These are phyloP conservation scores for Omphaloscelis lunosa DNA, from an alignment of 2,888 invertebrate genomes.

Conservation along the genomic window DNA sequence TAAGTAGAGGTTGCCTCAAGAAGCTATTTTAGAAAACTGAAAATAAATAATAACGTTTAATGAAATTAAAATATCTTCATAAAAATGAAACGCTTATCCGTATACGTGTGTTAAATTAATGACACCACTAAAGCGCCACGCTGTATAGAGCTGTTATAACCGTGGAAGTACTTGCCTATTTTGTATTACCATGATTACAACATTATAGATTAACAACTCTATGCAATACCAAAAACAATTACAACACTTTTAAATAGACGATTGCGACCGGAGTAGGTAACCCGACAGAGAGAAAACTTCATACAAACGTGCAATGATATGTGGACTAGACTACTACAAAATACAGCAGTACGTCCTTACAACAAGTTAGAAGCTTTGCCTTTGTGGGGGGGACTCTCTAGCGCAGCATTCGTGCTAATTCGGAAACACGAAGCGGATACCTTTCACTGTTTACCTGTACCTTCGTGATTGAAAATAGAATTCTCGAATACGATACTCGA, in stretches of 20 bases:
- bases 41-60: too few species aligned
- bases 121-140: too few species aligned
- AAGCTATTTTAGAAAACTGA: too few species aligned
- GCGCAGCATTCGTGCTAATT: background rate
- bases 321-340: background rate
- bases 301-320: background rate
- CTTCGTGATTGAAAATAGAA: too few species aligned
- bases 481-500: too few species aligned
- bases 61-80: too few species aligned
- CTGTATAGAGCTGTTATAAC: background rate
- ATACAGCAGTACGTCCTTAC: background rate
- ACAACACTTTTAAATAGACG: too few species aligned
- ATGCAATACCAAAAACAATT: background rate
- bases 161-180: background rate
- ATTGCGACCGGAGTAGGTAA: background rate
- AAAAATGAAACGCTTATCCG: too few species aligned
- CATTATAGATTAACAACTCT: background rate
- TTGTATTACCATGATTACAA: background rate
- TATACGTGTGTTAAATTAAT: too few species aligned
- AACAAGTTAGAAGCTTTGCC: background rate
- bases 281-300: background rate
- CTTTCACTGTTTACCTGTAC: background rate
- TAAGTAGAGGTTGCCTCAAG: too few species aligned
- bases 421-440: background rate
- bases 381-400: background rate